Evolutionary conservation across 1,140 invertebrate genomes (phyloP), one percentile per base, ranked within the genome.

Genomic region (Zaprionus camerounensis): DNA sequence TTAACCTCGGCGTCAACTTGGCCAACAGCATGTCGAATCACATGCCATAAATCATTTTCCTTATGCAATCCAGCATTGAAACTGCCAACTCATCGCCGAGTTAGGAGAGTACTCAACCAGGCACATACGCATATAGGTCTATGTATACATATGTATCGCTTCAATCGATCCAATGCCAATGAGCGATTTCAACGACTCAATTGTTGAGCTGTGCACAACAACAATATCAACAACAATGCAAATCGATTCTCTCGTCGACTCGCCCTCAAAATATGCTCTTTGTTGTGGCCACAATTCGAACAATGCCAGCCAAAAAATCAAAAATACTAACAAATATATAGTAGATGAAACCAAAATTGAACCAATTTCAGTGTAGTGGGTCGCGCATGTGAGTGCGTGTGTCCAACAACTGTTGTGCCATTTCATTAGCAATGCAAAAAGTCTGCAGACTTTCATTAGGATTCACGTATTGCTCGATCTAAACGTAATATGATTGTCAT

Each of bases 391-490:
- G 51, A 51, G 51, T 64, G 31, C 31, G 31, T 34, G 31, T 34
- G 31, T 34, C 31, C 31, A 34, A 36, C 84, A 83, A 80, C 75
- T 87, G 73, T 88, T 88, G 73, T 78, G 81, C 51, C 58, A 71
- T 79, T 84, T 88, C 71, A 88, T 87, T 88, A 88, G 84, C 81
- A 73, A 72, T 68, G 59, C 71, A 78, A 65, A 51, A 58, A 74
- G 78, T 88, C 85, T 87, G 84, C 81, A 88, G 85, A 84, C 81
- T 84, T 87, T 82, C 64, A 87, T 87, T 86, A 80, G 55, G 71
- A 59, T 70, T 46, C 26, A 68, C 71, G 59, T 82, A 76, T 61
- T 70, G 80, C 68, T 78, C 82, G 80, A 86, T 76, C 82, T 80
- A 72, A 66, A 22, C 46, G 11, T 70, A 57, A 55, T 80, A 71